Conservation (phyloP, 2,888 invertebrate species). For the Julus scanicus region DNA sequence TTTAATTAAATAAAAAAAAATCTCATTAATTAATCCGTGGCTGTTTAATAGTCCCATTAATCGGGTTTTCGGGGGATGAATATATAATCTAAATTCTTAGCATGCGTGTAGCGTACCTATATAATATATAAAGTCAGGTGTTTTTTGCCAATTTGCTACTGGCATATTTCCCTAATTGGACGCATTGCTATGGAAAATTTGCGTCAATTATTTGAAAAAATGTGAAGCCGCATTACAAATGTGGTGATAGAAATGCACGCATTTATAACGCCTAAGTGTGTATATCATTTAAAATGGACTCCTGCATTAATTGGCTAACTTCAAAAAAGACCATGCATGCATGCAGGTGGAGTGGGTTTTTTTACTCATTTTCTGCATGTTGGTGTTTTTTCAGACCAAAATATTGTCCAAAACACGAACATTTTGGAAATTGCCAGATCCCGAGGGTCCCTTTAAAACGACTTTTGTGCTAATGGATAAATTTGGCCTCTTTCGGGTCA, state of each 20-base stretch:
- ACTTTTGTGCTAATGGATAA: neutral
- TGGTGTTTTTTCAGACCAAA: neutral
- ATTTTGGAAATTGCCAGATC: neutral
- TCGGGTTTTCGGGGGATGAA: neutral
- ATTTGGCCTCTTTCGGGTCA: neutral
- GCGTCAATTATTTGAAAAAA: neutral
- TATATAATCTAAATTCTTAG: neutral
- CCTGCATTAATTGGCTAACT: neutral
- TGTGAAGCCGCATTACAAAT: neutral
- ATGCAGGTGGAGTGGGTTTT: neutral
- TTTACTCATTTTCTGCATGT: neutral
- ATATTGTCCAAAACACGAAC: neutral
- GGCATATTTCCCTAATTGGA: slow-evolving; percentile 1
- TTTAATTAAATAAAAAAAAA: neutral
- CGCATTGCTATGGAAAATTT: neutral
- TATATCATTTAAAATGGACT: neutral
- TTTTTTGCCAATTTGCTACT: neutral
- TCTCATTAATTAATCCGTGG: neutral
- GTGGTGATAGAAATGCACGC: neutral
- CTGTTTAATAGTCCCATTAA: neutral
- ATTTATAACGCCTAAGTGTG: neutral
- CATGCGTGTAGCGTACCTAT: neutral
- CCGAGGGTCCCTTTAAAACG: neutral
- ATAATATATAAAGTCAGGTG: neutral
- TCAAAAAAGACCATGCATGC: neutral